Percentiles rank a stretch among this genome's conserved stretches.
Evolutionary conservation across 2,888 invertebrate genomes (phyloP).

Genomic region (Ochropacha duplaris): DNA sequence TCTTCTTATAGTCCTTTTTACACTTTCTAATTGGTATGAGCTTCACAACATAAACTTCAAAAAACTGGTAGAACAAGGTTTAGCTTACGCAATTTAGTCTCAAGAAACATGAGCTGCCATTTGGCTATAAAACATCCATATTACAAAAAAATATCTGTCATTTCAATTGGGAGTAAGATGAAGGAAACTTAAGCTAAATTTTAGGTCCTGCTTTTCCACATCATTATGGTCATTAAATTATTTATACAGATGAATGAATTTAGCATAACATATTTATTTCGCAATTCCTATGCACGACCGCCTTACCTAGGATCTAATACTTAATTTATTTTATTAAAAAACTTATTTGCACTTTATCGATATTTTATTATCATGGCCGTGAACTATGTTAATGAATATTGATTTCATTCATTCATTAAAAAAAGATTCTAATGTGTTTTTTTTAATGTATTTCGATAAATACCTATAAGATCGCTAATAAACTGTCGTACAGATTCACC

Average conservation of each 20-base stretch:
- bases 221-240: neutral
- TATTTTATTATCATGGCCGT: neutral
- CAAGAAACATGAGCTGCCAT: neutral
- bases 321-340: neutral
- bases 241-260: neutral
- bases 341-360: neutral
- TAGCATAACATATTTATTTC: neutral
- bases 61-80: neutral
- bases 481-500: too few relatives aligned
- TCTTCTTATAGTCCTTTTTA: neutral
- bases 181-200: too few relatives aligned
- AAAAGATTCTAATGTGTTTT: neutral
- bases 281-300: neutral
- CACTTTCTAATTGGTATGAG: neutral
- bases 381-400: slow-evolving; percentile 1
- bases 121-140: neutral
- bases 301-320: neutral
- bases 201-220: too few relatives aligned
- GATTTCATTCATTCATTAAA: neutral
- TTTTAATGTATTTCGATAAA: too few relatives aligned
- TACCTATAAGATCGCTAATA: too few relatives aligned
- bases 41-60: neutral
- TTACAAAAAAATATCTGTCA: too few relatives aligned
- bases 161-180: too few relatives aligned
- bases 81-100: neutral